phyloP scores from a whole-genome alignment of 1,140 invertebrate species.

The Trachymyrmex cornetzi region DNA sequence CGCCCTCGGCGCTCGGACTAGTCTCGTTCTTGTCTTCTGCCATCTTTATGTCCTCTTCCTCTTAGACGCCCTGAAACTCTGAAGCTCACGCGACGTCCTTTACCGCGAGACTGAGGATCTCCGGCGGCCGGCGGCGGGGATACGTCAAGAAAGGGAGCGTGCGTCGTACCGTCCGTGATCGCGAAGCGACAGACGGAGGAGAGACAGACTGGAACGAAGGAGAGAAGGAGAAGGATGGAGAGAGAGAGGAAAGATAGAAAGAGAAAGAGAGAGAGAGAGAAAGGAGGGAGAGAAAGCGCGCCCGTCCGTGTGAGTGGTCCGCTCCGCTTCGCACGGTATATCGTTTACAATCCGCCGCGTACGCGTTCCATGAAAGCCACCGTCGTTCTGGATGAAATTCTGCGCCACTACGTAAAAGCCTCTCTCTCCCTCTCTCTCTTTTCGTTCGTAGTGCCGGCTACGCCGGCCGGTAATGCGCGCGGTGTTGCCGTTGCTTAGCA shows the following conservation, averaged over 20 bases:
- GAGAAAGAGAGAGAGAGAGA: constrained; percentile 29
- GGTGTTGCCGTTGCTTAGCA: constrained; percentile 82
- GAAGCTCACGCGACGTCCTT: constrained; percentile 51
- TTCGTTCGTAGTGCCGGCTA: constrained; percentile 65
- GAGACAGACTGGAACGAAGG: not conserved
- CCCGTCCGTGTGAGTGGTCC: constrained; percentile 28
- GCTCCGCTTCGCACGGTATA: constrained; percentile 3
- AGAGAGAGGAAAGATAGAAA: constrained; percentile 8
- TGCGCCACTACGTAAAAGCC: constrained; percentile 49
- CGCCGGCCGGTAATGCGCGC: constrained; percentile 81
- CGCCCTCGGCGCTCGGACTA: constrained; percentile 78
- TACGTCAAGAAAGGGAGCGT: constrained; percentile 52
- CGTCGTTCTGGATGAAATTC: constrained; percentile 79
- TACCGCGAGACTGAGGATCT: constrained; percentile 34
- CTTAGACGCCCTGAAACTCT: constrained; percentile 31
- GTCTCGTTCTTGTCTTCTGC: constrained; percentile 86
- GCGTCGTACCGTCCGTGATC: constrained; percentile 38
- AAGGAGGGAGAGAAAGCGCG: constrained; percentile 48
- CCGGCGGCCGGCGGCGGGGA: constrained; percentile 10
- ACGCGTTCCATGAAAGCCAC: constrained; percentile 79
- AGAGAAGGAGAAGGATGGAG: not conserved
- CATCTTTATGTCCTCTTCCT: constrained; percentile 76
- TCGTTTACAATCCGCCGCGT: constrained; percentile 62
- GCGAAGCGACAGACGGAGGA: constrained; percentile 32
- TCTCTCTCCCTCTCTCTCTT: not conserved